Conservation (phyloP, 2,888 invertebrate species). For the Spatulosminthurus flaviceps region DNA sequence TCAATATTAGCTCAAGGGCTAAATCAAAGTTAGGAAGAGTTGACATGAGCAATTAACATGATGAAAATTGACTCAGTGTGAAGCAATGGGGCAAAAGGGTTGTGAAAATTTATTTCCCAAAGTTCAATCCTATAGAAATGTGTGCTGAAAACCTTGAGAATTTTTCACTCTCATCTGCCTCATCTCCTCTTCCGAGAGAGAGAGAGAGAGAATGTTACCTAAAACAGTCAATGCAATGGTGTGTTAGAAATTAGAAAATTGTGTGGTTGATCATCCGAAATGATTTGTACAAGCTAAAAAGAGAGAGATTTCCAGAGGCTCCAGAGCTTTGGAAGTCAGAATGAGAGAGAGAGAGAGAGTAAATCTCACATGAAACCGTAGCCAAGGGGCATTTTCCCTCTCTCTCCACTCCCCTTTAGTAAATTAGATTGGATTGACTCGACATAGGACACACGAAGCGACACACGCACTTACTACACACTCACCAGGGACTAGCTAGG, state of each 20-base stretch:
- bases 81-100: slow-evolving; percentile 5
- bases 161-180: slow-evolving; percentile 43
- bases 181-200: too few relatives aligned
- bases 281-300: slow-evolving; percentile 37
- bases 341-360: slow-evolving; percentile 30
- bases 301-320: too few relatives aligned
- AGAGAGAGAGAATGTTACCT: neutral
- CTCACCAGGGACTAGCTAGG: slow-evolving; percentile 34
- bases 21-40: slow-evolving; percentile 12
- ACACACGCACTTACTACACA: slow-evolving; percentile 8
- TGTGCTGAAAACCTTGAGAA: neutral
- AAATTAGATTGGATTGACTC: slow-evolving; percentile 47
- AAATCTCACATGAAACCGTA: slow-evolving; percentile 47
- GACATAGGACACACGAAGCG: slow-evolving; percentile 18
- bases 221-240: neutral
- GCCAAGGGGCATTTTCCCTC: slow-evolving; percentile 47
- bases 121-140: neutral
- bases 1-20: slow-evolving; percentile 43
- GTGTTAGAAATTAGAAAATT: slow-evolving; percentile 11
- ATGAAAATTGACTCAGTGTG: slow-evolving; percentile 43
- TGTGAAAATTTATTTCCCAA: neutral
- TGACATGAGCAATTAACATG: slow-evolving; percentile 41
- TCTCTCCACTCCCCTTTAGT: slow-evolving; percentile 28
- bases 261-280: slow-evolving; percentile 21
- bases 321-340: too few relatives aligned